phyloP scores from a whole-genome alignment of 2,797 vertebrate genomes.

The Pipistrellus pipistrellus region DNA sequence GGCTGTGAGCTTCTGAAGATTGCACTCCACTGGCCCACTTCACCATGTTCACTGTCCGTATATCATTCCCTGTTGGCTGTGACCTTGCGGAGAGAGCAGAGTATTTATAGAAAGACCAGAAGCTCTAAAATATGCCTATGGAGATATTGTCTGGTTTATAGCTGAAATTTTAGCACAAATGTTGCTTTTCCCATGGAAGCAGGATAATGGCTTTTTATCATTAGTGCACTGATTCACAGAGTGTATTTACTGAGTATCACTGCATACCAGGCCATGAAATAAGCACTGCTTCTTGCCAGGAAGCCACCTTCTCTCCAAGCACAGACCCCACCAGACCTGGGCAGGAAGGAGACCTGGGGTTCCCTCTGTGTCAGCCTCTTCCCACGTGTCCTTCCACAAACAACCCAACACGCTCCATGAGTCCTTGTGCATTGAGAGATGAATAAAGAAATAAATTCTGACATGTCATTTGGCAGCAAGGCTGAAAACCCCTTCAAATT shows the following conservation, averaged over 20 bases:
- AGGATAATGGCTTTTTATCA: neutral
- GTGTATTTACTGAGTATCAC: neutral
- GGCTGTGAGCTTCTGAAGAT: neutral
- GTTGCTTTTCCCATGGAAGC: neutral
- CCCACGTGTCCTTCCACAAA: neutral
- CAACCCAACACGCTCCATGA: neutral
- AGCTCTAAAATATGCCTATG: neutral
- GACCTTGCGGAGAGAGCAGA: neutral
- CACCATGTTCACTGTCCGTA: neutral
- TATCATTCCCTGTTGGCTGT: neutral
- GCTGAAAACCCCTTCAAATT: neutral
- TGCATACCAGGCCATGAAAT: neutral
- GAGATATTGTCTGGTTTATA: neutral
- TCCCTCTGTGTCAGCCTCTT: neutral
- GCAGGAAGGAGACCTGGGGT: too few species aligned
- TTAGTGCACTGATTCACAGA: neutral
- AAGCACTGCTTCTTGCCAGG: neutral
- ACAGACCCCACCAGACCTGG: neutral
- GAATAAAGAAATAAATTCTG: neutral
- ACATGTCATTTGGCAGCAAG: neutral
- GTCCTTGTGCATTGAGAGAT: neutral
- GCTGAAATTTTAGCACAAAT: neutral
- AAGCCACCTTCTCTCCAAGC: neutral
- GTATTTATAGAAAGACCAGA: neutral
- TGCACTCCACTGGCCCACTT: too few species aligned